Percentiles rank a stretch among this genome's conserved stretches.
phyloP scores from a whole-genome alignment of 2,797 vertebrate species.

The Cossypha heuglini region DNA sequence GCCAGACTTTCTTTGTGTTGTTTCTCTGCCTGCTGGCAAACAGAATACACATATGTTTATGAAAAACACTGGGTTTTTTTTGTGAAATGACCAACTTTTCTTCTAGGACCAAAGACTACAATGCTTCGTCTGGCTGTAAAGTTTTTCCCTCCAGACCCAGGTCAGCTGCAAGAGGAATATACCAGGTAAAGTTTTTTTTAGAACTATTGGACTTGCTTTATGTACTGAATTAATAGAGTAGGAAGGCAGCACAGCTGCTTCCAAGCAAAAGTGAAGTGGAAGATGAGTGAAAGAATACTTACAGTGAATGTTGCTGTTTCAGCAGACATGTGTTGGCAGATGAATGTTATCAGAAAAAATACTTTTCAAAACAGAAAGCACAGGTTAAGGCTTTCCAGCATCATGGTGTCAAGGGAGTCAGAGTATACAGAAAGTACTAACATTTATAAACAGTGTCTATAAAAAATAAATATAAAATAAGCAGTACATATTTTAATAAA shows the following conservation, averaged over 20 bases:
- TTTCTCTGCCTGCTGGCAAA: not conserved
- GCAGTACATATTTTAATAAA: not conserved
- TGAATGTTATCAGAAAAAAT: not conserved
- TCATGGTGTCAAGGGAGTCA: not conserved
- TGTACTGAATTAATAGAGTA: not conserved
- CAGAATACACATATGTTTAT: not conserved
- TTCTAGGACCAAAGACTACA: conserved; percentile 86
- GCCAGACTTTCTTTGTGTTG: accelerated
- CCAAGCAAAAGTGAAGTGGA: not conserved
- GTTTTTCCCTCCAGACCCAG: conserved; percentile 97
- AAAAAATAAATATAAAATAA: not conserved
- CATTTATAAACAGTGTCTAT: not conserved
- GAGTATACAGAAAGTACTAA: not conserved
- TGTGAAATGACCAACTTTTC: not conserved
- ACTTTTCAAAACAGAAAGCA: not conserved
- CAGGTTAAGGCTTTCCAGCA: not conserved
- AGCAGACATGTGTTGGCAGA: not conserved
- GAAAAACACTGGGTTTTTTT: not conserved
- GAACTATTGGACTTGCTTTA: not conserved
- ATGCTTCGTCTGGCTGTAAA: conserved; percentile 92
- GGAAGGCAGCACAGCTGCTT: not conserved
- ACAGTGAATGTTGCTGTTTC: not conserved
- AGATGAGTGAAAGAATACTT: not conserved
- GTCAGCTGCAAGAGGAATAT: conserved; percentile 94
- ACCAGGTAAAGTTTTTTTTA: conserved; percentile 80